Evolutionary conservation across 92 coral and sea anemone genomes (phyloP).

Genomic region (Zoanthus solanderi): DNA sequence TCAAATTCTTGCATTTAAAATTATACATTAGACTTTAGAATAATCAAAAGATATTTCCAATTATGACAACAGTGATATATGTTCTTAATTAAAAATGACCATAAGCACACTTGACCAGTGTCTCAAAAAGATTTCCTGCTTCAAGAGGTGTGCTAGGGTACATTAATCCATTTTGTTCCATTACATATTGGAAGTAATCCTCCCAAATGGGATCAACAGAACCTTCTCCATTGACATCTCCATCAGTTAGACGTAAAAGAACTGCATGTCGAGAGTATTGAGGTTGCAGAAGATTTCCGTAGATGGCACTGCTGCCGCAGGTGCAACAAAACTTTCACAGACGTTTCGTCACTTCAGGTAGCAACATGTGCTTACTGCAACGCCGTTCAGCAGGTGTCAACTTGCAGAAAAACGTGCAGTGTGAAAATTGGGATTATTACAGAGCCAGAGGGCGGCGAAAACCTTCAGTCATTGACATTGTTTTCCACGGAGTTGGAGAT

Average conservation of each 20-base stretch:
- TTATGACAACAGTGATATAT: too few relatives aligned
- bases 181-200: conserved; percentile 76
- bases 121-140: conserved; percentile 75
- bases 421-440: not conserved
- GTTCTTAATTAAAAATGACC: not conserved
- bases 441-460: not conserved
- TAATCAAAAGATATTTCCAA: too few relatives aligned
- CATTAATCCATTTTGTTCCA: conserved; percentile 62
- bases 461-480: not conserved
- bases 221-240: too few relatives aligned
- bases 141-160: conserved; percentile 65
- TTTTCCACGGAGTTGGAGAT: not conserved
- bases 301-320: conserved; percentile 1
- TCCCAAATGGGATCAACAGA: conserved; percentile 62
- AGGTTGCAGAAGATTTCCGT: not conserved
- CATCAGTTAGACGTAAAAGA: not conserved
- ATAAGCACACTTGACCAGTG: conserved; percentile 62
- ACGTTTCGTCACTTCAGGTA: not conserved
- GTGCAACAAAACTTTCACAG: conserved; percentile 9
- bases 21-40: too few relatives aligned
- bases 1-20: too few relatives aligned
- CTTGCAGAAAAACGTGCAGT: not conserved
- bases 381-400: not conserved
- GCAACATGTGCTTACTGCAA: not conserved
- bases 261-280: not conserved